Evolutionary conservation across 1,140 invertebrate species (phyloP), one percentile per base, ranked within the genome.

Genomic region (Thaumetopoea pityocampa): DNA sequence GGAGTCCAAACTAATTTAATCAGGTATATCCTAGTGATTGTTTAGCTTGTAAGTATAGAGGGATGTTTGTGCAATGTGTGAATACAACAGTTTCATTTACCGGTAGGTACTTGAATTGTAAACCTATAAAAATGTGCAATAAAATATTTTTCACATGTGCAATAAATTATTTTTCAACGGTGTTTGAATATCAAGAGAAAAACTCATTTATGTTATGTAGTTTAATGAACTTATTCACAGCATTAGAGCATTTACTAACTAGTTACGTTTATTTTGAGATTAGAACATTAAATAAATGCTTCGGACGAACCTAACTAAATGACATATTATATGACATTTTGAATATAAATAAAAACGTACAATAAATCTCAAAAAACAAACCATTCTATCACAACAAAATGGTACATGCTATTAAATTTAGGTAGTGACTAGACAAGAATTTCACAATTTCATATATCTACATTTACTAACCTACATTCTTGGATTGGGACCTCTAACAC

Each of bases 191-290:
- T 6, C 10, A 49, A 64, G 48, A 34, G 36, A 60, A 64, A 59
- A 44, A 59, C 55, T 44, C 18, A 30, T 44, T 34, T 40, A 48
- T 41, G 20, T 51, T 32, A 52, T 34, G 46, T 51, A 46, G 22
- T 37, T 42, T 48, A 41, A 61, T 71, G 58, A 69, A 57, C 66
- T 64, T 74, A 76, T 73, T 71, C 68, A 76, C 62, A 72, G 52
- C 50, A 54, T 59, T 45, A 57, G 47, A 44, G 61, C 27, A 45
- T 26, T 41, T 18, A 30, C 30, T 41, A 23, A 29, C 17, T 32
- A 30, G 30, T 41, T n/a, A n/a, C n/a, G n/a, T n/a, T n/a, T n/a
- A n/a, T n/a, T n/a, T n/a, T n/a, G n/a, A n/a, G n/a, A n/a, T n/a
- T n/a, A n/a, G n/a, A n/a, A n/a, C n/a, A n/a, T n/a, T n/a, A n/a